Base-by-base conservation (phyloP, 2,888 invertebrate species). In the Melikaiella ostensackeni region DNA sequence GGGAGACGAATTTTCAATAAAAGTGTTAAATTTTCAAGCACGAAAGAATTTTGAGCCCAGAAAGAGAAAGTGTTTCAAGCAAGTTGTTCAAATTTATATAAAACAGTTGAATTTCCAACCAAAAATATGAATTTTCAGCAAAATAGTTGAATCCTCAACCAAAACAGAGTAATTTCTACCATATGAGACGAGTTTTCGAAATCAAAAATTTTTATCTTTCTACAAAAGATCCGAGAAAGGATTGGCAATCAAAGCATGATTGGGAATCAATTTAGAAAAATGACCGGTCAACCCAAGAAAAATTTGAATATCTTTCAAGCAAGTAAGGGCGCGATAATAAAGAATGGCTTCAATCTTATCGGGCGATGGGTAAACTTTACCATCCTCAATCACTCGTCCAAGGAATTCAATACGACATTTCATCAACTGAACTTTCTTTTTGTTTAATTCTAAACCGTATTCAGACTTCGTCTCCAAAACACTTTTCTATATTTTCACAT, bases 161-260 rank as follows among this genome's bases (percentile, higher is more conserved):
- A n/a, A n/a, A n/a, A n/a, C n/a, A n/a, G n/a, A n/a, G n/a, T n/a
- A n/a, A n/a, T n/a, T n/a, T n/a, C n/a, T n/a, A n/a, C n/a, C n/a
- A n/a, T n/a, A n/a, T n/a, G n/a, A n/a, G n/a, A n/a, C n/a, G n/a
- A n/a, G n/a, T n/a, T n/a, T n/a, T n/a, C n/a, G n/a, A n/a, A 81
- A 79, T 27, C 8, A 13, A 66, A 84, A 87, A 35, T 75, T 57
- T 6, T 74, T 64, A n/a, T 81, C 82, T 27, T 81, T 83, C 57
- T 78, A 80, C 9, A 83, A 78, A 9, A 87, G 63, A 57, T 84
- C 82, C 33, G 81, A 87, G 35, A 88, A 66, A n/a, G 85, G 86
- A 80, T 82, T 83, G 11, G 84, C 83, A 35, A 83, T 84, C n/a
- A 77, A 13, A n/a, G 46, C 33, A 30, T 77, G 63, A 57, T 63